Evolutionary conservation across 1,140 invertebrate genomes (phyloP).

Genomic region (Eubasilissa regina): DNA sequence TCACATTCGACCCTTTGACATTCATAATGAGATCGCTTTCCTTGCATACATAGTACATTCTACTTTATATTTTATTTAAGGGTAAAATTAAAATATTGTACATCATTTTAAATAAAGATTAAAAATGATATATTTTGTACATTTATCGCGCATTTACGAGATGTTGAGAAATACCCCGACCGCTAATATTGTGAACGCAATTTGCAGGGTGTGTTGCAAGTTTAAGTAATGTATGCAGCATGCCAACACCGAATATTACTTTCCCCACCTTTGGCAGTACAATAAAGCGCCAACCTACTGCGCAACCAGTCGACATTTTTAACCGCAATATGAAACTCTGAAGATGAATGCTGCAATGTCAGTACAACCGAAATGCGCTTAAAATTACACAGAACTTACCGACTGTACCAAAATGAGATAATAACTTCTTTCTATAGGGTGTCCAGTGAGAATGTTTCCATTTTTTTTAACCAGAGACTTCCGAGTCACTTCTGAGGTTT

Average conservation of each 20-base stretch:
- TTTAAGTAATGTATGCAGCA: slow-evolving; percentile 6
- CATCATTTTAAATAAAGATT: too few species aligned
- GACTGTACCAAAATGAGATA: too few species aligned
- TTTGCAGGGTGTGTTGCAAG: slow-evolving; percentile 5
- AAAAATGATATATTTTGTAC: too few species aligned
- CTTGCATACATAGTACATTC: too few species aligned
- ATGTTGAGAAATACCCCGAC: not conserved
- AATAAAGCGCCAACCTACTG: not conserved
- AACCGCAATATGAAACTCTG: slow-evolving; percentile 23
- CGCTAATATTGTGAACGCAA: slow-evolving; percentile 18
- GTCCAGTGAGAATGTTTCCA: too few species aligned
- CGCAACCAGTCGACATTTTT: slow-evolving; percentile 25
- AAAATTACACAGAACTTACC: not conserved
- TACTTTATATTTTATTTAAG: too few species aligned
- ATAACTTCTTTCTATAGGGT: too few species aligned
- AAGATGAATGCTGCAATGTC: slow-evolving; percentile 18
- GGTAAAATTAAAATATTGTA: too few species aligned
- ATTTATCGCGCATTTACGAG: slow-evolving; percentile 13
- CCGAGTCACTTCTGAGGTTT: too few species aligned
- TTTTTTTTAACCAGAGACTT: too few species aligned
- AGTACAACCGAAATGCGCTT: slow-evolving; percentile 1
- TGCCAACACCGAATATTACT: not conserved
- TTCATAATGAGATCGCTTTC: too few species aligned
- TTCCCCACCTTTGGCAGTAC: not conserved
- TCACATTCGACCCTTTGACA: too few species aligned